Base-by-base conservation (phyloP, 2,113 vertebrate species). In the Nothobranchius kuhntae region DNA sequence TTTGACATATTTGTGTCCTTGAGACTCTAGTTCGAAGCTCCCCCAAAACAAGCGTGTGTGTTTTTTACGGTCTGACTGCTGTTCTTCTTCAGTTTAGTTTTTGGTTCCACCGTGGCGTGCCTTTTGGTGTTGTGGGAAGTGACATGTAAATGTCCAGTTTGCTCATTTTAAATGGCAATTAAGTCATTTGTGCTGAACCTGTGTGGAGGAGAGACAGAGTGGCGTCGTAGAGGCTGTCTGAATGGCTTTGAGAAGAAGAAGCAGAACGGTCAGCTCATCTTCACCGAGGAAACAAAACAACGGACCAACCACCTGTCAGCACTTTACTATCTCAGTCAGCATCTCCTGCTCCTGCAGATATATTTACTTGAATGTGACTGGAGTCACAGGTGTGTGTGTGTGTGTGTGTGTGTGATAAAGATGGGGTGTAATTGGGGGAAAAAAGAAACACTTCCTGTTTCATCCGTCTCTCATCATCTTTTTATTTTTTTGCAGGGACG, bases 401-500 rank as follows among this genome's bases (percentile, higher is more conserved):
- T 38, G 36, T 38, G 13, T 47, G 45, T 7, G 12, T 12, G 44
- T 12, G 10, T 4, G 44, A 45, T 62, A 64, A 12, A 71, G 60
- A 12, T 0, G 35, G 26, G 38, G 73, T 48, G 36, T 53, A 61
- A 56, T 10, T 35, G 17, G 44, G 61, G 45, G 8, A 51, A 47
- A 55, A 68, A 13, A 11, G 17, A 7, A n/a, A 7, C n/a, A 62
- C 38, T 13, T 52, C 6, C 68, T 12, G 6, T 50, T 13, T 44
- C 13, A 38, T 51, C 30, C 66, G 14, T 50, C 40, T 53, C 15
- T 38, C 0, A 30, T 1, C 30, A 30, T 73, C 13, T 26, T 52
- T 65, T 21, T 21, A 21, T 21, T 21, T 81, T 35, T 61, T 17
- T 75, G 55, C 81, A 98, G 97, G 97, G 96, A 80, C 94, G 90